Base-by-base conservation (phyloP, 2,113 vertebrate genomes). In the Ictidomys tridecemlineatus region DNA sequence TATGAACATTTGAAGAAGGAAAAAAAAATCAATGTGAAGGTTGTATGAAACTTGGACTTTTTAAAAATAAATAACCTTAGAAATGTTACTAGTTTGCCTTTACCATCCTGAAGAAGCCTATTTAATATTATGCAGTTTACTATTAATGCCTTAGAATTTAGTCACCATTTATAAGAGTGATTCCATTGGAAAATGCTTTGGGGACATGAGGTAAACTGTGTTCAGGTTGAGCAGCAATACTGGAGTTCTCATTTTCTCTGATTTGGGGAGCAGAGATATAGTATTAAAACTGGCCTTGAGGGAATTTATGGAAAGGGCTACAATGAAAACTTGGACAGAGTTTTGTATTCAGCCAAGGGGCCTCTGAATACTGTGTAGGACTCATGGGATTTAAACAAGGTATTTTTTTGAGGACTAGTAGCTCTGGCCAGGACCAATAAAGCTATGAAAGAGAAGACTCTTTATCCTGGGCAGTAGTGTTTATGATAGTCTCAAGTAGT, bases 121-220 rank as follows among this genome's bases (percentile, higher is more conserved):
- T 65, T 83, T 89, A 92, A 89, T 65, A 84, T 91, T 84, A 6
- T 26, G 4, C 69, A 79, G 22, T 26, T 78, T 83, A 8, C 6
- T 90, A 82, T 34, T 80, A 42, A 48, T 56, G 14, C 7, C 20
- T 3, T 90, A 58, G 53, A 93, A 85, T 10, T 26, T 42, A 94
- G 14, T 32, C 78, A 79, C 37, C 26, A 20, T 85, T 91, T 79
- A 28, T 63, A 94, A 32, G 16, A 95, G 0, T 89, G n/a, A 89
- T 93, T 92, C 28, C 34, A 26, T 8, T 91, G 58, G 77, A 85
- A 94, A 96, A 84, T 93, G 34, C 48, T 95, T 79, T 72, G 28
- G 63, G 20, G 24, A 53, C 86, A 48, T 96, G 45, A 92, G 48
- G 63, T 79, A 73, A 87, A 70, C 32, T 77, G 20, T 72, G 11